Evolutionary conservation across 1,140 invertebrate genomes (phyloP), one percentile per base, ranked within the genome.

Genomic region (Coelopa frigida): DNA sequence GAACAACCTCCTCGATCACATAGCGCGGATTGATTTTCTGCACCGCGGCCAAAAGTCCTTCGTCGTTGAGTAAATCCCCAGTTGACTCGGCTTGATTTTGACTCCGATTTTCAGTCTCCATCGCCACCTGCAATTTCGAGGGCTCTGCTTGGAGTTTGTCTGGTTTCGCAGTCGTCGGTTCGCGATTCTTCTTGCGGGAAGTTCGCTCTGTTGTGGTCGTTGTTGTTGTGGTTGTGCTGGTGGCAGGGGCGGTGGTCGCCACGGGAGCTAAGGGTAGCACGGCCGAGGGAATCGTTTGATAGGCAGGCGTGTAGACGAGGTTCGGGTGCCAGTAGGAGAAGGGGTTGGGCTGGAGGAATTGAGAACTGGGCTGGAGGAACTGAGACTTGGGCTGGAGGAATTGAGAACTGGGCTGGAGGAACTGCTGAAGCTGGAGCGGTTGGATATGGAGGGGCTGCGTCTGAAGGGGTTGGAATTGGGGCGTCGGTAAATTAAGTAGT

Each of bases 1-100:
- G 17, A 4, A 62, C 36, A 22, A 68, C 66, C 29, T 68, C 60
- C 23, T 68, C 65, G 8, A 68, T 61, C 15, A 63, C 50, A 48
- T 60, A 68, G 8, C 63, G 46, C 0, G 65, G 48, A 50, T 68
- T 63, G 7, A 65, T 61, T 27, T 58, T 49, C 21, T 53, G 44
- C 3, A 68, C 49, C 3, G 65, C 61, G 23, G 47, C 49, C 15
- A 59, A 48, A 4, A 68, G 39, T 10, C 51, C 42, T 4, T 20
- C 12, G 49, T 68, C 65, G 21, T 41, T 61, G 41, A 53, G 54
- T 0, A 67, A 49, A 50, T 59, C 62, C 1, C 17, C 40, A 12
- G 12, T 12, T 18, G 18, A 17, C 15, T 38, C n/a, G 36, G n/a
- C n/a, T n/a, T n/a, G n/a, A n/a, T n/a, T n/a, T n/a, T n/a, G n/a